A percentile compares a stretch with the other conserved stretches of the same genome.
Conservation (phyloP, 2,888 invertebrate genomes). For the Drosophila fulvimacula region DNA sequence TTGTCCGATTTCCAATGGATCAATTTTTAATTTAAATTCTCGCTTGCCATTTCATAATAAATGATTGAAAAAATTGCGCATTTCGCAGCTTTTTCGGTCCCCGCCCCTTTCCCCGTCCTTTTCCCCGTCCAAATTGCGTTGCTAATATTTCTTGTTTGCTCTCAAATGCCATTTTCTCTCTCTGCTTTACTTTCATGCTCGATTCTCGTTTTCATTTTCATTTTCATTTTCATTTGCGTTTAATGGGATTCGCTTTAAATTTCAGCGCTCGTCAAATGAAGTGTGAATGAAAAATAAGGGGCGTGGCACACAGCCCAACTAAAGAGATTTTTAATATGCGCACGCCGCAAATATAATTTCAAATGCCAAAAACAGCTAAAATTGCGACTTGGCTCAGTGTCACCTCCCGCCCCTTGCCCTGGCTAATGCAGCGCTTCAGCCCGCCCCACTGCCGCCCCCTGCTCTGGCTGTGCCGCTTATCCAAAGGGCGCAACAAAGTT, state of each 20-base stretch:
- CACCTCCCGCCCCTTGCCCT: not conserved
- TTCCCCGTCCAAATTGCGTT: conserved; percentile 32
- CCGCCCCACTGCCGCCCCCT: too few relatives aligned
- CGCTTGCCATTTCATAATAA: conserved; percentile 5
- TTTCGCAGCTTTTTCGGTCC: conserved; percentile 2
- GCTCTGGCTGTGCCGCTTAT: not conserved
- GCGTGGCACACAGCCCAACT: conserved; percentile 39
- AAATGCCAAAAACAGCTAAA: conserved; percentile 54
- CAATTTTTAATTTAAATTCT: conserved; percentile 7
- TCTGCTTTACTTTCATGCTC: conserved; percentile 11
- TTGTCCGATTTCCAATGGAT: not conserved
- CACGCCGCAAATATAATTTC: conserved; percentile 56
- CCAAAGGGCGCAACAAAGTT: conserved; percentile 63
- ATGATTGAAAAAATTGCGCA: conserved; percentile 23
- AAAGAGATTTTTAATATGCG: conserved; percentile 67
- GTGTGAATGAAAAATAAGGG: conserved; percentile 59
- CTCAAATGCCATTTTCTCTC: conserved; percentile 18
- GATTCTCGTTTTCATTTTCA: conserved; percentile 9
- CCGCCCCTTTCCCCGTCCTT: conserved; percentile 14
- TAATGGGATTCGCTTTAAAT: conserved; percentile 63
- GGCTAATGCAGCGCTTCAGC: conserved; percentile 1
- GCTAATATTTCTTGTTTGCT: conserved; percentile 53
- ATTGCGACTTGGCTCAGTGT: conserved; percentile 11
- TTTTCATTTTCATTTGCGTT: conserved; percentile 51
- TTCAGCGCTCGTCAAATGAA: conserved; percentile 55